A percentile compares a stretch with the other conserved stretches of the same genome.
These are phyloP conservation scores for Orchesella flavescens DNA, from an alignment of 2,888 invertebrate genomes.

Conservation along the genomic window DNA sequence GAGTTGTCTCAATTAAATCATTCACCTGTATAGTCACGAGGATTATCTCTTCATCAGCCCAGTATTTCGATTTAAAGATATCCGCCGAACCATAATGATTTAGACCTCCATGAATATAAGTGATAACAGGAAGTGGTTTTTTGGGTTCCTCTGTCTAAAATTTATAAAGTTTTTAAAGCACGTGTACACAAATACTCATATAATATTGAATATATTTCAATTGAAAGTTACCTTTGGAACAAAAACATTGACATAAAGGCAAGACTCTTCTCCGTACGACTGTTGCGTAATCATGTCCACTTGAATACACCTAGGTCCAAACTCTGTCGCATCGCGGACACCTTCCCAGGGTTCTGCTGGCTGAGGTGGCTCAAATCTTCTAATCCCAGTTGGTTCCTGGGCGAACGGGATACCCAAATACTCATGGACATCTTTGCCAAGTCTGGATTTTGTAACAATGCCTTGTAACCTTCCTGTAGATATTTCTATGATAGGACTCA, in stretches of 20 bases:
- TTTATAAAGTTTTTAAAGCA: no score
- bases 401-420: conserved; percentile 62
- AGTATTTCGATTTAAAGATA: conserved; percentile 47
- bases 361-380: conserved; percentile 58
- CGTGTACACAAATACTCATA: no score
- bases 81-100: conserved; percentile 46
- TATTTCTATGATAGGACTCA: conserved; percentile 54
- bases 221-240: conserved; percentile 23
- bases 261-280: conserved; percentile 34
- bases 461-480: conserved; percentile 56
- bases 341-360: conserved; percentile 65
- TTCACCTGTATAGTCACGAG: conserved; percentile 61
- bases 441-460: conserved; percentile 33
- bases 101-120: conserved; percentile 48
- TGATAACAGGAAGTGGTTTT: conserved; percentile 57
- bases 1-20: no score
- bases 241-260: conserved; percentile 38
- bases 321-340: conserved; percentile 61
- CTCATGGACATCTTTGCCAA: conserved; percentile 47
- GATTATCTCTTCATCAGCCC: conserved; percentile 56
- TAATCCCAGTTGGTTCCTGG: conserved; percentile 58
- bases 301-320: conserved; percentile 64
- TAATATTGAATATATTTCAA: no score
- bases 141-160: conserved; percentile 26
- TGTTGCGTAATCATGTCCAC: conserved; percentile 64